Base-by-base conservation (phyloP, 1,140 invertebrate species). In the Chironomus tepperi region DNA sequence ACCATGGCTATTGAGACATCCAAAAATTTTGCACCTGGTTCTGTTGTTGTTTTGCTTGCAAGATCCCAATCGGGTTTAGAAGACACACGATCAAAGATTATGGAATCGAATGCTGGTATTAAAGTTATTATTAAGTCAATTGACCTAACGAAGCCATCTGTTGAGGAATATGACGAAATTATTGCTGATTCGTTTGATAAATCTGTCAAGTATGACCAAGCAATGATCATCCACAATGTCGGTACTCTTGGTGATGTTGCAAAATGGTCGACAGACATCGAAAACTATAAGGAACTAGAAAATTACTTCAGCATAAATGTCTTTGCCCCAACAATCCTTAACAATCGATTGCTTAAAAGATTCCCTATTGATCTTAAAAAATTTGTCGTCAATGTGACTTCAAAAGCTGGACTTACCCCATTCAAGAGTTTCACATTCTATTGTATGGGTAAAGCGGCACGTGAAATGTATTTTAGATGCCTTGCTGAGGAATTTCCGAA, bases 391-490 rank as follows among this genome's bases (percentile, higher is more conserved):
- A 97, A 98, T 79, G 91, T 98, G 3, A 94, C 93, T 42, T 98
- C 96, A 2, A 82, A 96, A 34, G 89, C 88, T 77, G 95, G 88
- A 9, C 82, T 95, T 12, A 83, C 91, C 78, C 90, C 95, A 0
- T 89, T 91, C 79, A 87, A 89, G 78, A 90, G 89, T 6, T 84
- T 93, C 84, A 87, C 88, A 7, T 88, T 93, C 79, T 96, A 98
- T 82, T 92, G 94, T 34, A 85, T 89, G 76, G 93, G 91, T 73
- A 96, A 95, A 86, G 93, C 96, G 15, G 91, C 93, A n/a, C 84
- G 96, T 73, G 94, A 98, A 79, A 93, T 97, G 88, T 95, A 91
- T 80, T 96, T 98, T 79, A 89, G 89, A 79, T 89, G 91, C 42
- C 84, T 99, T 72, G 94, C 94, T 8, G 97, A 99, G 85, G 81